phyloP scores from a whole-genome alignment of 1,140 invertebrate species.

The Philaenus spumarius region DNA sequence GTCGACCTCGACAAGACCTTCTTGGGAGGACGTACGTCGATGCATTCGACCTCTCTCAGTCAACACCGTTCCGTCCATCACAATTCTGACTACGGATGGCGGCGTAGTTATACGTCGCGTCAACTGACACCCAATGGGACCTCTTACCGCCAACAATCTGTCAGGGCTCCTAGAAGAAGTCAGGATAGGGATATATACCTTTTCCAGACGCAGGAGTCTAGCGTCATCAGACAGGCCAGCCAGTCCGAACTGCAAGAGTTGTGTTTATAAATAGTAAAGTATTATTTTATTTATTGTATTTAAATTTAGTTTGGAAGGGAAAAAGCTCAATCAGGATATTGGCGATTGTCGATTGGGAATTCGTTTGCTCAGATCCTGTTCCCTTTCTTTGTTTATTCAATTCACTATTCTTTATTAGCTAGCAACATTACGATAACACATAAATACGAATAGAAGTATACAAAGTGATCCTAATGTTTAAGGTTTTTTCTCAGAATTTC shows the following conservation, averaged over 20 bases:
- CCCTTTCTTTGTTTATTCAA: too few relatives aligned
- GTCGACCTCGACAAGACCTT: conserved; percentile 34
- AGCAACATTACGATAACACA: too few relatives aligned
- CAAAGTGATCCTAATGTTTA: too few relatives aligned
- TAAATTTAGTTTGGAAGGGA: too few relatives aligned
- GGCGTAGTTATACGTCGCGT: not conserved
- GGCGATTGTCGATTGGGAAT: too few relatives aligned
- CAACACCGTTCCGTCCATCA: conserved; percentile 7
- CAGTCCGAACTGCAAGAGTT: conserved; percentile 25
- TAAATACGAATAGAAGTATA: too few relatives aligned
- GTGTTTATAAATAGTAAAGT: conserved; percentile 21
- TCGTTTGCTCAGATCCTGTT: too few relatives aligned
- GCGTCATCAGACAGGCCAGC: conserved; percentile 19
- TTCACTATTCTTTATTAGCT: too few relatives aligned
- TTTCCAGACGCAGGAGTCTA: conserved; percentile 15
- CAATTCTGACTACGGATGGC: conserved; percentile 14
- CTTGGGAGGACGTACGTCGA: conserved; percentile 6
- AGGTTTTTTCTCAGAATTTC: too few relatives aligned
- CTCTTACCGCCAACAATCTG: not conserved
- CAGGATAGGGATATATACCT: conserved; percentile 23
- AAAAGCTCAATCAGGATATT: too few relatives aligned
- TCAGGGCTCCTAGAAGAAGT: not conserved
- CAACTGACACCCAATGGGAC: not conserved
- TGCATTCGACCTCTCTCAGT: conserved; percentile 19
- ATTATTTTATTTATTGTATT: too few relatives aligned